Conservation (phyloP, 2,113 vertebrate genomes). For the Lophotis ruficrista region DNA sequence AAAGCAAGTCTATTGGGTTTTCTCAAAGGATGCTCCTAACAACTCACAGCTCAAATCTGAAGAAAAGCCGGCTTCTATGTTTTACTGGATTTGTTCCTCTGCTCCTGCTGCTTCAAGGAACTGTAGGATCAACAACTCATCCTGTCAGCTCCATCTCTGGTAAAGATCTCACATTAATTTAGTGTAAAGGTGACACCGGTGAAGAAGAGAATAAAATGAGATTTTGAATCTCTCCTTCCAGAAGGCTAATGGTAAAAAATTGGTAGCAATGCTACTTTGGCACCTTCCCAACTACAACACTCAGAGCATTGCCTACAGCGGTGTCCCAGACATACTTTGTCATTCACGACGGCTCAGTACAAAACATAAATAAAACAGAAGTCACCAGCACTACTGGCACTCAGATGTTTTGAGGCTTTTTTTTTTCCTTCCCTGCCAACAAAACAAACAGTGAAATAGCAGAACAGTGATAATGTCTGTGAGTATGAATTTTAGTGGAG, state of each 20-base stretch:
- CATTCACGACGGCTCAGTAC: background rate
- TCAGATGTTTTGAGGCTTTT: background rate
- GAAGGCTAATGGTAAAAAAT: constrained; percentile 38
- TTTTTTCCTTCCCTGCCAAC: background rate
- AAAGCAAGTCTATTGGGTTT: background rate
- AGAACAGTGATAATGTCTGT: background rate
- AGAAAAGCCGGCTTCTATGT: background rate
- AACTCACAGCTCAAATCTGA: background rate
- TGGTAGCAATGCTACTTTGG: background rate
- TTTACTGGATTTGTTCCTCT: background rate
- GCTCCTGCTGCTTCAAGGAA: background rate
- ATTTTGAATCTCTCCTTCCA: background rate
- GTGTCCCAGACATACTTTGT: background rate
- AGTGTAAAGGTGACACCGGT: background rate
- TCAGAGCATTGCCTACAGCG: background rate
- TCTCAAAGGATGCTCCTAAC: background rate
- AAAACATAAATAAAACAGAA: constrained; percentile 54
- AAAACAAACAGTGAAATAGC: background rate
- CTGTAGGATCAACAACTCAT: background rate
- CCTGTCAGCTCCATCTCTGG: background rate
- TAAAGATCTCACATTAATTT: constrained; percentile 26
- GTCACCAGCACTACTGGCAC: background rate
- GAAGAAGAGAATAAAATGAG: constrained; percentile 10
- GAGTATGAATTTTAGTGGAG: background rate
- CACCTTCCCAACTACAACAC: constrained; percentile 10